Conservation (phyloP, 2,113 vertebrate genomes). For the Microcebus griseorufus region DNA sequence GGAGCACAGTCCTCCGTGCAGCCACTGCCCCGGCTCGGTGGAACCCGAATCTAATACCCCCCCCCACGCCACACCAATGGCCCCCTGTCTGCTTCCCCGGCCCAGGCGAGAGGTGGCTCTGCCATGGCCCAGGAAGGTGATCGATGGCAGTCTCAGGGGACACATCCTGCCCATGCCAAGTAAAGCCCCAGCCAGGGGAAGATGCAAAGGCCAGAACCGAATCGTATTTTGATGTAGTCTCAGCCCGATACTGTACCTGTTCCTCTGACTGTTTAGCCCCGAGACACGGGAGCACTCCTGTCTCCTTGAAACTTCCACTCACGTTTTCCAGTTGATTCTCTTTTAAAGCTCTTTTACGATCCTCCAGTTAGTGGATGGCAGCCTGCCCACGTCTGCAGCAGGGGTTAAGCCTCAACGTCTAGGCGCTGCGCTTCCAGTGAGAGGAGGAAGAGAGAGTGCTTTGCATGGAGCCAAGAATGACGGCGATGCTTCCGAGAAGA, state of each 20-base stretch:
- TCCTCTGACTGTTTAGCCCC: neutral
- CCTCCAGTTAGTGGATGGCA: neutral
- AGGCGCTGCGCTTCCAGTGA: neutral
- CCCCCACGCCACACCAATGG: accelerated
- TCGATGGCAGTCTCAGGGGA: neutral
- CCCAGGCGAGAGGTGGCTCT: neutral
- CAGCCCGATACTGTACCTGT: neutral
- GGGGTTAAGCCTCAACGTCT: neutral
- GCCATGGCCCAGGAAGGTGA: no score
- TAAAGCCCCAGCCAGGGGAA: neutral
- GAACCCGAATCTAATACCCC: neutral
- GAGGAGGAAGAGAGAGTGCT: neutral
- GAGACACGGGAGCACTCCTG: neutral
- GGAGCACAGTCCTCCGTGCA: accelerated
- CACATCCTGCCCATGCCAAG: accelerated
- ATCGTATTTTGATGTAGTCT: neutral
- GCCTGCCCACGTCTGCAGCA: neutral
- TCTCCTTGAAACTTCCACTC: neutral
- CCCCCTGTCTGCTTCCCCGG: neutral
- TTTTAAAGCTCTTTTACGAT: neutral
- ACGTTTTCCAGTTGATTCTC: neutral
- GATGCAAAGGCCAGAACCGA: accelerated
- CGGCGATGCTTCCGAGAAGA: no score
- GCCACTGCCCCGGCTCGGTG: neutral
- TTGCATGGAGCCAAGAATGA: neutral